These are phyloP conservation scores for Crypturellus undulatus DNA, from an alignment of 2,113 vertebrate species.

Conservation along the genomic window DNA sequence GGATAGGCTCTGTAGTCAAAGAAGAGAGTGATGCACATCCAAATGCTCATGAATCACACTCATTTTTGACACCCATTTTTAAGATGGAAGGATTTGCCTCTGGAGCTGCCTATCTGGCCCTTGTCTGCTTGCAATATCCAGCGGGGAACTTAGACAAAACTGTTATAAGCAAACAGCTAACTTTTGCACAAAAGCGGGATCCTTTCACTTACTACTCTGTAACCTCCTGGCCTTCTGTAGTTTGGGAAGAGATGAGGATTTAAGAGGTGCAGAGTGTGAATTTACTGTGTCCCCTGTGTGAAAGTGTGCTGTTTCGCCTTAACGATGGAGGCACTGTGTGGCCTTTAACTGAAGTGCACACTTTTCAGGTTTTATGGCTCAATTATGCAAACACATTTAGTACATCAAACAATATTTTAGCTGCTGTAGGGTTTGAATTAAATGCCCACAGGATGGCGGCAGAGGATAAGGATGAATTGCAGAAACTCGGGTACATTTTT, in stretches of 20 bases:
- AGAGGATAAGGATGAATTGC: constrained; percentile 31
- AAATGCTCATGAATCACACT: background rate
- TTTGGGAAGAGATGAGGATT: background rate
- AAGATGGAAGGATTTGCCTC: background rate
- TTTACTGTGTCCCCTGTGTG: background rate
- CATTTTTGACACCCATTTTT: background rate
- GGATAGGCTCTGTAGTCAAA: background rate
- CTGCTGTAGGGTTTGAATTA: background rate
- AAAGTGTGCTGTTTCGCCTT: background rate
- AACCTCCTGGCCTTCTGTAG: background rate
- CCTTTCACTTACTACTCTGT: background rate
- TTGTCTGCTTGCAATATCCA: background rate
- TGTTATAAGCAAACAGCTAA: background rate
- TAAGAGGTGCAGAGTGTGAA: background rate
- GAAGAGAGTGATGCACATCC: background rate
- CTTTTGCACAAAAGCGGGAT: background rate
- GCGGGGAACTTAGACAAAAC: background rate
- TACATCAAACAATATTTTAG: background rate
- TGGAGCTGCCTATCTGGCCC: background rate
- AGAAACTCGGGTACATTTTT: background rate
- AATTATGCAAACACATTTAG: fast-evolving
- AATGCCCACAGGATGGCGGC: background rate
- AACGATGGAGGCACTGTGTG: background rate
- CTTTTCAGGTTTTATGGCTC: background rate
- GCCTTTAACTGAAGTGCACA: background rate